phyloP scores from a whole-genome alignment of 2,797 vertebrate species.

The Xiphorhynchus erythropygius region DNA sequence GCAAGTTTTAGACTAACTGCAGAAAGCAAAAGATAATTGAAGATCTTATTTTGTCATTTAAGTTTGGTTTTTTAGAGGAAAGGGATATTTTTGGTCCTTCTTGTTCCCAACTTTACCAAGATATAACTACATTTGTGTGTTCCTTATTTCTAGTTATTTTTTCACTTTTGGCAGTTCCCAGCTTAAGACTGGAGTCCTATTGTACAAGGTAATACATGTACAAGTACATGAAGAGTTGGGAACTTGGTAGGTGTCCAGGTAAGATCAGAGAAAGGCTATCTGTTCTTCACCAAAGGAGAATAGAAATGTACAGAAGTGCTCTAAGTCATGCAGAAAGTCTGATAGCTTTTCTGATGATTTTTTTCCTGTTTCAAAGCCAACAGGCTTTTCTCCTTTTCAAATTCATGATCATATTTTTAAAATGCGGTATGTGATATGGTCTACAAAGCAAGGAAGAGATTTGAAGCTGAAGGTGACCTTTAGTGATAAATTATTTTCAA shows the following conservation, averaged over 20 bases:
- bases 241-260: conserved; percentile 30
- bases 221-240: conserved; percentile 1
- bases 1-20: not conserved
- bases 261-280: not conserved
- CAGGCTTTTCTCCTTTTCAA: not conserved
- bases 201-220: not conserved
- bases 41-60: not conserved
- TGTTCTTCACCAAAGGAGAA: not conserved
- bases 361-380: not conserved
- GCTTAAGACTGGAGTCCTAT: not conserved
- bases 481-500: not conserved
- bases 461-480: not conserved
- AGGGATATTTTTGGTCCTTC: not conserved
- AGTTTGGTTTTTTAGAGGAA: not conserved
- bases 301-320: not conserved
- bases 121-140: not conserved
- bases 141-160: conserved; percentile 26
- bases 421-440: not conserved
- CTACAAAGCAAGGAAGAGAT: not conserved
- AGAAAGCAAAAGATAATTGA: not conserved
- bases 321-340: not conserved
- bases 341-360: not conserved
- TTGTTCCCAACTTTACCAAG: not conserved
- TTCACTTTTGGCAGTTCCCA: conserved; percentile 20
- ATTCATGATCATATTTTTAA: not conserved